These are phyloP conservation scores for Microcebus tavaratra DNA, from an alignment of 2,113 vertebrate species.

Conservation along the genomic window DNA sequence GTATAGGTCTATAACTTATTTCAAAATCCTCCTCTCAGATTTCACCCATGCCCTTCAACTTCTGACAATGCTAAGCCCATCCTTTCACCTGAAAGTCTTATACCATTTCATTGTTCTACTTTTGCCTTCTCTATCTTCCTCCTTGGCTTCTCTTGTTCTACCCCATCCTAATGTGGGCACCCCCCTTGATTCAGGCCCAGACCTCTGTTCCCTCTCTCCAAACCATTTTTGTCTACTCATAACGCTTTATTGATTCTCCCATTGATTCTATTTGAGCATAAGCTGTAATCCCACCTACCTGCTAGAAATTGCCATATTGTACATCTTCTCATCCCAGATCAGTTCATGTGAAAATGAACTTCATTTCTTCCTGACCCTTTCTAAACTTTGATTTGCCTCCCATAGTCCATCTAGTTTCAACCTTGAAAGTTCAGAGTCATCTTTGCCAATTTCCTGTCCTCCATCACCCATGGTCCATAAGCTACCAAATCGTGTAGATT, in stretches of 20 bases:
- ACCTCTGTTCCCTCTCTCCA: background rate
- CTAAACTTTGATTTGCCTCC: background rate
- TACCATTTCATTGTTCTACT: background rate
- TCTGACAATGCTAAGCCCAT: background rate
- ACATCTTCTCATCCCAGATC: background rate
- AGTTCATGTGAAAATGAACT: background rate
- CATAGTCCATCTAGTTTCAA: background rate
- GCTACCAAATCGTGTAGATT: background rate
- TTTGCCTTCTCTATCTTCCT: background rate
- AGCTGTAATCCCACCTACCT: background rate
- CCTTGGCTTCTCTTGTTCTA: background rate
- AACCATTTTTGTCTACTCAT: background rate
- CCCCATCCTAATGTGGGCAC: background rate
- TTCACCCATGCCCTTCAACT: background rate
- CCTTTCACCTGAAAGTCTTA: background rate
- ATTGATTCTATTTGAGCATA: background rate
- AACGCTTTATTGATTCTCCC: background rate
- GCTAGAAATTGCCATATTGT: background rate
- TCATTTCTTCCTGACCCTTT: background rate
- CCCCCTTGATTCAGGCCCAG: background rate
- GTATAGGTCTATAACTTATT: background rate
- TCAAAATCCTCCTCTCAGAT: background rate
- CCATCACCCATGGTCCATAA: background rate
- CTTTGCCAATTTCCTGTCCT: background rate
- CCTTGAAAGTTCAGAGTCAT: background rate